Base-by-base conservation (phyloP, 2,888 invertebrate species). In the Amphipoea lucens region DNA sequence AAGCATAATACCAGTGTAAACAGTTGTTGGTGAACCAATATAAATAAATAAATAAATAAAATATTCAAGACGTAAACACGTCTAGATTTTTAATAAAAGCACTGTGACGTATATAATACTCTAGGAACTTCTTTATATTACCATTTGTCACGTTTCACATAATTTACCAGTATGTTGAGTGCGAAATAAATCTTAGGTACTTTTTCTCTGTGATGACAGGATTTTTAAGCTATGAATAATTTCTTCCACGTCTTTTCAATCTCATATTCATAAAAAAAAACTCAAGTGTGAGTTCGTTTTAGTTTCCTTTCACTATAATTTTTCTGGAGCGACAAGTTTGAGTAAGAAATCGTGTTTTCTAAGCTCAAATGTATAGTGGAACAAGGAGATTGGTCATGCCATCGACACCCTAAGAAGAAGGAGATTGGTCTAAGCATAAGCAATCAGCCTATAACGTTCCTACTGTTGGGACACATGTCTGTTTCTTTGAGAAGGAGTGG, bases 161-260 rank as follows among this genome's bases (percentile, higher is more conserved):
- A 54, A 85, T 75, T 76, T 66, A 67, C n/a, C 72, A 76, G 76
- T 66, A 76, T 69, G 69, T 76, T 75, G 60, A 76, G 72, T 73
- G 62, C n/a, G 51, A n/a, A n/a, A 85, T 83, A 85, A 81, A 82
- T 83, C 76, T 66, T 68, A 29, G 29, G 29, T 29, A 51, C 67
- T 69, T 76, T 45, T 72, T 51, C 45, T n/a, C 54, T 54, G 45
- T 9, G 54, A 57, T 66, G 82, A 62, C 69, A 65, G 72, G 14
- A n/a, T 68, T 75, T 79, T 83, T 72, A 69, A 75, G 76, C 67
- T 48, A 60, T 85, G 68, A 81, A 85, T 85, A 85, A 81, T 71
- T 74, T 71, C 42, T 67, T 20, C 57, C 48, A n/a, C n/a, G 60
- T 45, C 36, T 72, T 62, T 84, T 65, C 51, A 51, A 63, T 79